These are phyloP conservation scores for Diloba caeruleocephala DNA, from an alignment of 2,888 invertebrate genomes.

Conservation along the genomic window DNA sequence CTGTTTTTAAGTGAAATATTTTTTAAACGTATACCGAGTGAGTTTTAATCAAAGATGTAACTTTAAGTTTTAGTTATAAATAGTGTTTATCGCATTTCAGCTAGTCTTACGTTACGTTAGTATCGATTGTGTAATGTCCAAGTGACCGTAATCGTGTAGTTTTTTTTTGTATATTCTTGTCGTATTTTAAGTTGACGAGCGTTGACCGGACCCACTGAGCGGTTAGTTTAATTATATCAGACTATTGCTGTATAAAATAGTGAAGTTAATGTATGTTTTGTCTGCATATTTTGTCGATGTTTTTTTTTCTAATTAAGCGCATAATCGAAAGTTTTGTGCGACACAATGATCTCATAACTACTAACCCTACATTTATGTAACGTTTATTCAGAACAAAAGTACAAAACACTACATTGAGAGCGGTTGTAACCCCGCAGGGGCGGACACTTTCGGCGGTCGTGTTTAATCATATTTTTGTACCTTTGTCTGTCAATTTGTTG, in stretches of 20 bases:
- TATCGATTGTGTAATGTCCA: slow-evolving; percentile 78
- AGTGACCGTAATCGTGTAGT: slow-evolving; percentile 79
- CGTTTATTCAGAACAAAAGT: slow-evolving; percentile 84
- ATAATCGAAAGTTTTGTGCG: slow-evolving; percentile 77
- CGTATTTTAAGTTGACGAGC: slow-evolving; percentile 67
- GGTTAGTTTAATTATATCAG: slow-evolving; percentile 72
- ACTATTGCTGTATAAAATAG: slow-evolving; percentile 78
- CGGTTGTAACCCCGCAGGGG: slow-evolving; percentile 51
- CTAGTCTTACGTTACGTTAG: slow-evolving; percentile 88
- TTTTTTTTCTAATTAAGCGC: slow-evolving; percentile 83
- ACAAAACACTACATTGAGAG: slow-evolving; percentile 76
- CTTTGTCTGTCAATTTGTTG: slow-evolving; percentile 84
- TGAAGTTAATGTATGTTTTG: slow-evolving; percentile 75
- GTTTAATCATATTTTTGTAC: slow-evolving; percentile 84
- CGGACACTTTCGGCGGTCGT: slow-evolving; percentile 68
- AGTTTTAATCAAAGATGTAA: slow-evolving; percentile 89
- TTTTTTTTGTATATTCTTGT: slow-evolving; percentile 86
- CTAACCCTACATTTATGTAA: slow-evolving; percentile 80
- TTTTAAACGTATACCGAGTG: slow-evolving; percentile 82
- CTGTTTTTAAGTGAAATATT: slow-evolving; percentile 76
- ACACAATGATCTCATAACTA: slow-evolving; percentile 88
- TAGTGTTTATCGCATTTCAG: slow-evolving; percentile 88
- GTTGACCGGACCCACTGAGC: slow-evolving; percentile 68
- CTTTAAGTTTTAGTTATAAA: slow-evolving; percentile 83
- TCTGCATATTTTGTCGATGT: slow-evolving; percentile 87